Evolutionary conservation across 2,797 vertebrate genomes (phyloP).

Genomic region (Channa striata): DNA sequence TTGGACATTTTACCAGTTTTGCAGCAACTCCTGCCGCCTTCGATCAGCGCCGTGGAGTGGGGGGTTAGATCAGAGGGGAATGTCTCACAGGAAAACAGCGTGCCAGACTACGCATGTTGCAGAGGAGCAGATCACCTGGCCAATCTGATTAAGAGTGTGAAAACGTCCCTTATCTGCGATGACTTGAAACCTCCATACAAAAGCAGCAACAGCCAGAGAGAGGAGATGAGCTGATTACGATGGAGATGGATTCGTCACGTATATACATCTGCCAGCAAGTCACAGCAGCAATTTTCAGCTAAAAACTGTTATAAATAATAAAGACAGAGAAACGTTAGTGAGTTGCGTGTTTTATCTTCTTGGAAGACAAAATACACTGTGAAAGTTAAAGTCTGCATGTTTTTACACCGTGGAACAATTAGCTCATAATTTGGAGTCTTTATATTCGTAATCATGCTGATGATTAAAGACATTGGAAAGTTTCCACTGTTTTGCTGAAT

Average conservation of each 20-base stretch:
- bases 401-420: too few relatives aligned
- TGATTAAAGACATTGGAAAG: too few relatives aligned
- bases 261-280: slow-evolving; percentile 56
- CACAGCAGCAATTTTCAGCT: slow-evolving; percentile 20
- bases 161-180: slow-evolving; percentile 81
- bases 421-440: too few relatives aligned
- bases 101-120: slow-evolving; percentile 73
- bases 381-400: background rate
- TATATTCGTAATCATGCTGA: too few relatives aligned
- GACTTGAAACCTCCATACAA: slow-evolving; percentile 81
- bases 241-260: slow-evolving; percentile 64
- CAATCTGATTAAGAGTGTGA: slow-evolving; percentile 80
- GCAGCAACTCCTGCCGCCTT: slow-evolving; percentile 37
- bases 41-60: slow-evolving; percentile 35
- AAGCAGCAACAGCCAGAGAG: slow-evolving; percentile 53
- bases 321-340: too few relatives aligned
- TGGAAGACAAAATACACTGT: background rate
- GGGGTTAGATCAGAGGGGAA: slow-evolving; percentile 79
- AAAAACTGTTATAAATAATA: background rate
- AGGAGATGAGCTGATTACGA: slow-evolving; percentile 69
- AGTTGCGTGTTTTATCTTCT: background rate
- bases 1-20: background rate
- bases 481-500: too few relatives aligned
- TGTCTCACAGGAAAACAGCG: slow-evolving; percentile 74
- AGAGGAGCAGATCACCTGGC: slow-evolving; percentile 64